A percentile compares a stretch with the other conserved stretches of the same genome.
Evolutionary conservation across 2,113 vertebrate genomes (phyloP).

Genomic region (Circaetus gallicus): DNA sequence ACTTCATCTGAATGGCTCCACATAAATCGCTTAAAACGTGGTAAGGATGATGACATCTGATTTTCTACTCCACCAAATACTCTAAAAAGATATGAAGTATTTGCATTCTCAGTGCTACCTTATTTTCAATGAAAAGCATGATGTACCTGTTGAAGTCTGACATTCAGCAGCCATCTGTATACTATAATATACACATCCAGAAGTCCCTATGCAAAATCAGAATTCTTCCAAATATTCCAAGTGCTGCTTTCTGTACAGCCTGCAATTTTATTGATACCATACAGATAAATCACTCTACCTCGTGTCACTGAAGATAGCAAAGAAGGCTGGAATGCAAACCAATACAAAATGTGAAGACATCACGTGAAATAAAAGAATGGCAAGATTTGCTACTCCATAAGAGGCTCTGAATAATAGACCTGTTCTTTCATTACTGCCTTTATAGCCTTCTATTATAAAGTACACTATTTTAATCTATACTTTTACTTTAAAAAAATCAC

Average conservation of each 20-base stretch:
- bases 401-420: neutral
- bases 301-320: neutral
- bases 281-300: neutral
- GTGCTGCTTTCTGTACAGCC: neutral
- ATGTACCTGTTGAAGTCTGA: neutral
- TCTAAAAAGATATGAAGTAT: neutral
- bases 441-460: neutral
- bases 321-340: neutral
- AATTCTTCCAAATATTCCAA: neutral
- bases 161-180: neutral
- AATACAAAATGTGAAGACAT: neutral
- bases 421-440: neutral
- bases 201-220: neutral
- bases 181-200: neutral
- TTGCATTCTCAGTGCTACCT: neutral
- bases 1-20: neutral
- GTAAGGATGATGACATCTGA: neutral
- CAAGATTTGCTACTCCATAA: neutral
- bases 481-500: neutral
- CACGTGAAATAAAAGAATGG: rapidly evolving
- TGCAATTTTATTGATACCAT: neutral
- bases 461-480: neutral
- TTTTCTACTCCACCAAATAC: neutral
- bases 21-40: neutral
- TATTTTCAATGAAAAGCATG: neutral